Evolutionary conservation across 2,113 vertebrate genomes (phyloP).

Genomic region (Protomyctophum bolini): DNA sequence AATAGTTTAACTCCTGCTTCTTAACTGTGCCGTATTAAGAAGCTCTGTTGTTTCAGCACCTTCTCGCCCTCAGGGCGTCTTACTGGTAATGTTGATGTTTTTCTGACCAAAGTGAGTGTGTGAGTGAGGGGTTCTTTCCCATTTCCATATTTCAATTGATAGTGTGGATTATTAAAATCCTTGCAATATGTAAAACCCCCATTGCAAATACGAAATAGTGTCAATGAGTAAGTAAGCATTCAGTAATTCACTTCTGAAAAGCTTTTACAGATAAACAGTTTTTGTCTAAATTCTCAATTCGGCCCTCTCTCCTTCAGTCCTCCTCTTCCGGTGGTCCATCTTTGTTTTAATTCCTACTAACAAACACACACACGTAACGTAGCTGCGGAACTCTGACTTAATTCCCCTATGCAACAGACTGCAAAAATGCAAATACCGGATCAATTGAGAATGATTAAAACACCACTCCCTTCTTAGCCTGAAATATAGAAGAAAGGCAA

Average conservation of each 20-base stretch:
- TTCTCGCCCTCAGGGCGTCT: too few species aligned
- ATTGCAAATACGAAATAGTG: not conserved
- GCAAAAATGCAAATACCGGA: slow-evolving; percentile 1
- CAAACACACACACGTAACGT: not conserved
- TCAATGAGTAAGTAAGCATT: not conserved
- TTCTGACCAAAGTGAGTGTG: not conserved
- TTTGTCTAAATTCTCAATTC: not conserved
- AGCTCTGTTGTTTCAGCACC: too few species aligned
- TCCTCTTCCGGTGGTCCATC: too few species aligned
- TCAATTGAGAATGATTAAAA: slow-evolving; percentile 10
- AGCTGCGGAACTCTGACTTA: too few species aligned
- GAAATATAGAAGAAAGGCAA: slow-evolving; percentile 8
- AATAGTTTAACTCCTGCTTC: too few species aligned
- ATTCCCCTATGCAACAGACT: not conserved
- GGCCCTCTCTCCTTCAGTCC: not conserved
- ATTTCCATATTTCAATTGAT: too few species aligned
- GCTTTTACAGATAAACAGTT: not conserved
- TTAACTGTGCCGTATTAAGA: too few species aligned
- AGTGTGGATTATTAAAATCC: too few species aligned
- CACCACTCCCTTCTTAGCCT: not conserved
- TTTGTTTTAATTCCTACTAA: too few species aligned
- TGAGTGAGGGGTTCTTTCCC: not conserved
- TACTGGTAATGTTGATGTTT: not conserved
- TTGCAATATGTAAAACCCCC: too few species aligned
- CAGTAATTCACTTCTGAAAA: not conserved